Evolutionary conservation across 1,140 invertebrate species (phyloP).

Genomic region (Melanaphis sacchari): DNA sequence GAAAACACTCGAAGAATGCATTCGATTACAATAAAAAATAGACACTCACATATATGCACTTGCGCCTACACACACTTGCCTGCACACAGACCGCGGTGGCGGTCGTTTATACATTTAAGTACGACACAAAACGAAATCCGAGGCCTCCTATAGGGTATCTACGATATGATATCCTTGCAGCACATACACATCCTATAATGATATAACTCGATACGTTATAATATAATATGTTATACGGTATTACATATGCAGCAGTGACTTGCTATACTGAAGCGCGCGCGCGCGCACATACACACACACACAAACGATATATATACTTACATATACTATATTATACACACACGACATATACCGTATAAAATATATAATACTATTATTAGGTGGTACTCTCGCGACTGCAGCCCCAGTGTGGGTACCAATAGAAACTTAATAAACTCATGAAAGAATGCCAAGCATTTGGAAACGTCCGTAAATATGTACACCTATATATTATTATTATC

Average conservation of each 20-base stretch:
- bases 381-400: neutral
- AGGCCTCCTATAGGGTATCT: constrained; percentile 7
- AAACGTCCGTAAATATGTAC: neutral
- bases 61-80: neutral
- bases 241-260: neutral
- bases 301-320: neutral
- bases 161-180: neutral
- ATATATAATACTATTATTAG: neutral
- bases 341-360: neutral
- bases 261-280: too few relatives aligned
- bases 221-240: neutral
- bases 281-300: too few relatives aligned
- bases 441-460: constrained; percentile 8
- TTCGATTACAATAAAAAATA: constrained; percentile 12
- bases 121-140: neutral
- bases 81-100: too few relatives aligned
- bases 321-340: neutral
- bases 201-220: neutral
- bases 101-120: neutral
- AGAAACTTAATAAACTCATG: neutral
- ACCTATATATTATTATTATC: neutral
- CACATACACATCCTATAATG: neutral
- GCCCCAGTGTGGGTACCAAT: neutral
- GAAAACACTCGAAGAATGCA: neutral
- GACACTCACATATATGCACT: neutral